Evolutionary conservation across 2,888 invertebrate species (phyloP).

Genomic region (Tipula lateralis): DNA sequence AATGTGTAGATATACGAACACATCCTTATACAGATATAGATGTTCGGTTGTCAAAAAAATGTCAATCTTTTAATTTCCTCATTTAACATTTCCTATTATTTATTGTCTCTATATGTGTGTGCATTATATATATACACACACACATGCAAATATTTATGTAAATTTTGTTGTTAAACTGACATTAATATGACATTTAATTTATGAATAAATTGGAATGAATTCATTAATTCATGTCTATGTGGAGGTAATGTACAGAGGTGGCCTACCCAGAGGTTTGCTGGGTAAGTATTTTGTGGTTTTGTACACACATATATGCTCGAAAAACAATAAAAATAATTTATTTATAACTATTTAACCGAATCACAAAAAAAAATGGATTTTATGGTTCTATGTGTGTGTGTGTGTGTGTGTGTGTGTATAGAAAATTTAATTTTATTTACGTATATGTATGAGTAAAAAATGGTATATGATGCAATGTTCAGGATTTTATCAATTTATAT

Average conservation of each 20-base stretch:
- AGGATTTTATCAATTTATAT: neutral
- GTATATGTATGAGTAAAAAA: neutral
- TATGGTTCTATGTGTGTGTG: neutral
- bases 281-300: neutral
- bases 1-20: neutral
- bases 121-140: neutral
- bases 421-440: neutral
- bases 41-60: slow-evolving; percentile 1
- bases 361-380: neutral
- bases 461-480: neutral
- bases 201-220: neutral
- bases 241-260: neutral
- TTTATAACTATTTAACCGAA: neutral
- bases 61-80: slow-evolving; percentile 2
- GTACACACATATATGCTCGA: neutral
- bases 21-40: neutral
- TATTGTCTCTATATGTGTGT: neutral
- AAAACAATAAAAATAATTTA: neutral
- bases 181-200: slow-evolving; percentile 19
- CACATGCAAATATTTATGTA: neutral
- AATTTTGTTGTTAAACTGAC: neutral
- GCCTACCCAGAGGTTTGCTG: neutral
- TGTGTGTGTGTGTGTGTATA: neutral
- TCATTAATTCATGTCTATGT: neutral
- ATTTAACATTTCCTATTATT: slow-evolving; percentile 6